Evolutionary conservation across 2,797 vertebrate genomes (phyloP), one percentile per base, ranked within the genome.

Genomic region (Distichodus sexfasciatus): DNA sequence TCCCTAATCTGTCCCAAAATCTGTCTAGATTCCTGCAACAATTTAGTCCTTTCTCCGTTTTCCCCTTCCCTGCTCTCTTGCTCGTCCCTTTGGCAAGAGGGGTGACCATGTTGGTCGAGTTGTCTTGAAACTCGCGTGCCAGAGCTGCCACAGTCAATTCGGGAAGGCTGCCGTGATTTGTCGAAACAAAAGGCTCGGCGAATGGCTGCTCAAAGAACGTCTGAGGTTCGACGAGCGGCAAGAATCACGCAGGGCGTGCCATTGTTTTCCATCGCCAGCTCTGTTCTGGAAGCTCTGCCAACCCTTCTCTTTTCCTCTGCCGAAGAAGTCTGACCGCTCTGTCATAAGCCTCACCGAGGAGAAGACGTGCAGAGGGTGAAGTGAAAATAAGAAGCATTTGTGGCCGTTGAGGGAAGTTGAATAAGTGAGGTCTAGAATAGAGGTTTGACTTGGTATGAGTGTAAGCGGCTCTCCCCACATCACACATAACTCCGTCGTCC

Each of bases 351-450:
- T n/a, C n/a, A n/a, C n/a, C n/a, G n/a, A n/a, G n/a, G 83, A 84
- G 85, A 79, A 88, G 84, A 87, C 81, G 82, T 12, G 55, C 74
- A 78, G 82, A 82, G 81, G 64, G 79, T 83, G 74, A 78, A 83
- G 74, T 76, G 83, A 89, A 90, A 90, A 88, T 86, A 83, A 88
- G 83, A 88, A 87, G 84, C 84, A 83, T 87, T 90, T 84, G 84
- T 88, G 85, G 81, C 84, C 83, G 84, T 76, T 74, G 85, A 81
- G 82, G 81, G 71, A 79, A 83, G 69, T 74, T 90, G 83, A 83
- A 71, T 29, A 40, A 65, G 31, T 35, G 48, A 59, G 53, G 59
- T 80, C 55, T 66, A 79, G 43, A 66, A 55, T 60, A 74, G 71
- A 70, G 65, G 63, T 81, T 78, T 79, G 83, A 85, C 74, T 81